Percentiles rank a stretch among this genome's conserved stretches.
Evolutionary conservation across 2,888 invertebrate species (phyloP).

Genomic region (Apodemia duryi): DNA sequence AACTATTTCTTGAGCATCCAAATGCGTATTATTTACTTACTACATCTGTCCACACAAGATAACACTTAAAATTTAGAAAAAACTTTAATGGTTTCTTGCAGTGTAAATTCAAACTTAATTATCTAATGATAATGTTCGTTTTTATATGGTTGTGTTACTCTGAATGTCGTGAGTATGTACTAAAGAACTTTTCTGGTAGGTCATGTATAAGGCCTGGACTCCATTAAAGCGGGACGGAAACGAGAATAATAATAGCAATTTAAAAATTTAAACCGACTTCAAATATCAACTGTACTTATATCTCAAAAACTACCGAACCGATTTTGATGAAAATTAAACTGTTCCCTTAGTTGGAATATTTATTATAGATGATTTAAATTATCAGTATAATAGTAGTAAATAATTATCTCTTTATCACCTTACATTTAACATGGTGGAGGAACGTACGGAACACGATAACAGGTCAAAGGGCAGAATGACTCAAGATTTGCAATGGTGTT

Average conservation of each 20-base stretch:
- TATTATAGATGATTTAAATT: no score
- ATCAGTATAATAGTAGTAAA: no score
- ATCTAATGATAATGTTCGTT: not conserved
- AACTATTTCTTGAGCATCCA: not conserved
- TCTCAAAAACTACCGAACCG: no score
- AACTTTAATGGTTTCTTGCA: not conserved
- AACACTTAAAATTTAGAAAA: not conserved
- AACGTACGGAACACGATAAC: slow-evolving; percentile 23
- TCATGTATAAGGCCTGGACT: not conserved
- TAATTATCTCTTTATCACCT: slow-evolving; percentile 22
- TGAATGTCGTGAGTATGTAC: not conserved
- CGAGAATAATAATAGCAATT: no score
- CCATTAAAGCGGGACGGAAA: not conserved
- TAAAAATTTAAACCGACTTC: no score
- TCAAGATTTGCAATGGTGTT: slow-evolving; percentile 21
- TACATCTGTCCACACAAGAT: not conserved
- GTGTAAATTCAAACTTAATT: not conserved
- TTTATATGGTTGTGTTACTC: not conserved
- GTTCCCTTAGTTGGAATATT: no score
- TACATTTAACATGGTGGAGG: slow-evolving; percentile 21
- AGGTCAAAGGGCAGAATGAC: slow-evolving; percentile 28
- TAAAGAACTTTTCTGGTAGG: slow-evolving; percentile 1
- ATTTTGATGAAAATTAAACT: no score
- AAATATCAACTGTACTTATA: no score
- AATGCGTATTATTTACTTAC: not conserved